phyloP scores from a whole-genome alignment of 1,140 invertebrate species.

The Macrobrachium nipponense region DNA sequence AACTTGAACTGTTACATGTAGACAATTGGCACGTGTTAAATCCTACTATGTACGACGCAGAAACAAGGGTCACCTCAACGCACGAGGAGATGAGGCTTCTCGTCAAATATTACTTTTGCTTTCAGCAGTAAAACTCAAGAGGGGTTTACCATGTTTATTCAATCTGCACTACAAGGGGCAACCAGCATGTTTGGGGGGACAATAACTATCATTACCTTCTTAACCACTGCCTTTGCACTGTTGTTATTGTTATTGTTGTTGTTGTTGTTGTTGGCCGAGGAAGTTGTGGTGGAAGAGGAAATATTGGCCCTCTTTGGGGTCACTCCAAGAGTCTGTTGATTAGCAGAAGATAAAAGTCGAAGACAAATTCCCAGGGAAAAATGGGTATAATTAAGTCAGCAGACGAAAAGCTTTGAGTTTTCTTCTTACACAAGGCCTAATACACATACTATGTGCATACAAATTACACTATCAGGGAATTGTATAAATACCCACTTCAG shows the following conservation, averaged over 20 bases:
- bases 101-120: no score
- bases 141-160: no score
- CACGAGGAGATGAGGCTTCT: no score
- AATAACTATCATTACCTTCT: conserved; percentile 38
- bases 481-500: no score
- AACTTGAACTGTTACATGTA: no score
- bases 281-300: conserved; percentile 31
- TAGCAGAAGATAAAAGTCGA: conserved; percentile 7
- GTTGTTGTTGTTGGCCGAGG: conserved; percentile 49
- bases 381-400: background rate
- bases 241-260: conserved; percentile 55
- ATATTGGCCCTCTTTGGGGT: conserved; percentile 52
- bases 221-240: conserved; percentile 51
- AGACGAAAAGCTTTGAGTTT: no score
- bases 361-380: background rate
- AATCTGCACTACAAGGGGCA: background rate
- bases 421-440: no score
- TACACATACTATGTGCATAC: background rate
- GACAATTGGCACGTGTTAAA: no score
- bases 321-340: conserved; percentile 46
- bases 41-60: no score
- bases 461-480: background rate
- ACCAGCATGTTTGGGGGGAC: background rate
- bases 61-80: no score
- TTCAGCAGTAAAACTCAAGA: no score